Evolutionary conservation across 2,888 invertebrate genomes (phyloP).

Genomic region (Penaeus monodon): DNA sequence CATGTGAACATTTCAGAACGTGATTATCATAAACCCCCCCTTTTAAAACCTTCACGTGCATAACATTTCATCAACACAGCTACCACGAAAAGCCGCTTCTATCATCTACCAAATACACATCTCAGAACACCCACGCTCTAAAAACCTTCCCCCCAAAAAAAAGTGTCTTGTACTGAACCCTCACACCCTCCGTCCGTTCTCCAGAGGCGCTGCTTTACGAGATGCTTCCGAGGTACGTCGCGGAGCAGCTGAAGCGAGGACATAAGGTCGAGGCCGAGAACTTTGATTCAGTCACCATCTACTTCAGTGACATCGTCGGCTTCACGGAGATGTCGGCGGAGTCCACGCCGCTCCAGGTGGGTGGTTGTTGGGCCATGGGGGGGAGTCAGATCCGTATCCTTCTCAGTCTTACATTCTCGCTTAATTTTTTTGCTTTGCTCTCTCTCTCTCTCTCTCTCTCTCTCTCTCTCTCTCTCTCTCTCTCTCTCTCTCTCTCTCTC

Average conservation of each 20-base stretch:
- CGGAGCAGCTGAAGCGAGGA: constrained; percentile 90
- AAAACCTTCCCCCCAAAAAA: too few relatives aligned
- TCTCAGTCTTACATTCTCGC: too few relatives aligned
- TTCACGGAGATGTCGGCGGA: constrained; percentile 93
- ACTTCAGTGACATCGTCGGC: constrained; percentile 95
- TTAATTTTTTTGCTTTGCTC: too few relatives aligned
- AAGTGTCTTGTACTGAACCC: too few relatives aligned
- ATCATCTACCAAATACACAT: too few relatives aligned
- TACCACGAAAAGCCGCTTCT: too few relatives aligned
- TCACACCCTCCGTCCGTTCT: constrained; percentile 56
- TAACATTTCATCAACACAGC: too few relatives aligned
- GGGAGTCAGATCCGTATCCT: too few relatives aligned
- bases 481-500: constrained; percentile 14
- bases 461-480: constrained; percentile 18
- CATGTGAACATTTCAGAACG: too few relatives aligned
- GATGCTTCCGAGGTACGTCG: constrained; percentile 89
- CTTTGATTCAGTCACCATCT: constrained; percentile 92
- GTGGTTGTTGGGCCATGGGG: background rate
- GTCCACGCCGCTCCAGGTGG: constrained; percentile 87
- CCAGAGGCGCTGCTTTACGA: constrained; percentile 86
- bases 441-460: background rate
- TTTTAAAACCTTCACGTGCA: too few relatives aligned
- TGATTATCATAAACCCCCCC: too few relatives aligned
- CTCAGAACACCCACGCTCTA: too few relatives aligned
- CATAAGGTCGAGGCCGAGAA: constrained; percentile 88